Conservation (phyloP, 2,113 vertebrate genomes). For the Atrichornis clamosus region DNA sequence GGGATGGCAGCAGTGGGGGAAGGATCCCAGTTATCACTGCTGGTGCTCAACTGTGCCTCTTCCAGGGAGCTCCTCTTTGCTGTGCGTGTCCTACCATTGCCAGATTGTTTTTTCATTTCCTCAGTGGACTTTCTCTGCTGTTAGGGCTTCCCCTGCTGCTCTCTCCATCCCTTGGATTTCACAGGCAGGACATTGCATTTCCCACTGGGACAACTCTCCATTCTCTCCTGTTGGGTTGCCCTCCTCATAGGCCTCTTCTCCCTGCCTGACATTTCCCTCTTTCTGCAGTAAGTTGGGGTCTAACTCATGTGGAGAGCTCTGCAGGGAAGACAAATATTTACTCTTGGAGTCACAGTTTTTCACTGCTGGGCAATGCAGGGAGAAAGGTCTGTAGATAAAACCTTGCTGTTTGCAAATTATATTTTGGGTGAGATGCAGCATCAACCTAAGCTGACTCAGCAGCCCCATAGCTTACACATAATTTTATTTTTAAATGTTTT, state of each 20-base stretch:
- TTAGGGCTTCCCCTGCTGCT: not conserved
- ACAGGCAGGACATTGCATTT: not conserved
- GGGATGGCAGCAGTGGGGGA: not conserved
- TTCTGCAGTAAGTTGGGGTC: not conserved
- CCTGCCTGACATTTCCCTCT: not conserved
- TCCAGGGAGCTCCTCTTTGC: not conserved
- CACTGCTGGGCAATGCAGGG: not conserved
- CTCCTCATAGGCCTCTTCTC: not conserved
- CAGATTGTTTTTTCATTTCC: not conserved
- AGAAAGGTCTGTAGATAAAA: not conserved
- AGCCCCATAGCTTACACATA: not conserved
- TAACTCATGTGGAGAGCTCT: not conserved
- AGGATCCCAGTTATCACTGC: not conserved
- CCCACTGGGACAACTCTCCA: not conserved
- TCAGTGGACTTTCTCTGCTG: not conserved
- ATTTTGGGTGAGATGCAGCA: not conserved
- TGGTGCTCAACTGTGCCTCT: not conserved
- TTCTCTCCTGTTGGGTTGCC: not conserved
- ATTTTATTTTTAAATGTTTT: not conserved
- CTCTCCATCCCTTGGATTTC: not conserved
- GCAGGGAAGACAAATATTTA: not conserved
- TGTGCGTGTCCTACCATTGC: rapidly evolving
- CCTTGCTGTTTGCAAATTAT: not conserved
- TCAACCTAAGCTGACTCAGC: not conserved
- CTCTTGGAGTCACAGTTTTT: not conserved